Evolutionary conservation across 2,888 invertebrate genomes (phyloP).

Genomic region (Atethmia centrago): DNA sequence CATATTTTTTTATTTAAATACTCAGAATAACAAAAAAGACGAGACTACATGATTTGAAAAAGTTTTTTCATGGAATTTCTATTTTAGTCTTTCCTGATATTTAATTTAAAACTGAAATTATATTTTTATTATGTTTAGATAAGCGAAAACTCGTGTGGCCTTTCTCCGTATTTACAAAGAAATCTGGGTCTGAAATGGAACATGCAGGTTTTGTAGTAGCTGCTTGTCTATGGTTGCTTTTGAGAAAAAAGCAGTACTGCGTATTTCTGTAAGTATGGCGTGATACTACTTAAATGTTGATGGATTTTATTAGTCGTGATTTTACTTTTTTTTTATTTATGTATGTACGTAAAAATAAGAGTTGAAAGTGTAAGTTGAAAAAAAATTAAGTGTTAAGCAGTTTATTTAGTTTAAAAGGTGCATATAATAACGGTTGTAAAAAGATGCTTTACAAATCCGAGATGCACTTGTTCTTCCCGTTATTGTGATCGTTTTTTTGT

Average conservation of each 20-base stretch:
- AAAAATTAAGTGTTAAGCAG: no score
- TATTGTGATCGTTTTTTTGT: no score
- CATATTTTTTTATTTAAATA: no score
- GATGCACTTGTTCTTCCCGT: no score
- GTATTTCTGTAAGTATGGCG: not conserved
- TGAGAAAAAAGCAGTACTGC: not conserved
- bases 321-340: no score
- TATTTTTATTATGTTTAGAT: not conserved
- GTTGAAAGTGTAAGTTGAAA: no score
- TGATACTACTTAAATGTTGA: not conserved
- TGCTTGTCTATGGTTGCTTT: not conserved
- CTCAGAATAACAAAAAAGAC: not conserved
- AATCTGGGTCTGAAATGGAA: not conserved
- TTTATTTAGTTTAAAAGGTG: not conserved
- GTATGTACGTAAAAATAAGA: no score
- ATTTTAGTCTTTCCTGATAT: not conserved
- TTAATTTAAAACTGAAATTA: not conserved
- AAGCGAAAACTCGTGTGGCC: not conserved
- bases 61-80: not conserved
- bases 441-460: no score
- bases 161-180: constrained; percentile 9
- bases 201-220: not conserved
- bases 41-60: not conserved
- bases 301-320: not conserved
- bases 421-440: no score